phyloP scores from a whole-genome alignment of 2,113 vertebrate genomes.

The Phalacrocorax pelagicus region DNA sequence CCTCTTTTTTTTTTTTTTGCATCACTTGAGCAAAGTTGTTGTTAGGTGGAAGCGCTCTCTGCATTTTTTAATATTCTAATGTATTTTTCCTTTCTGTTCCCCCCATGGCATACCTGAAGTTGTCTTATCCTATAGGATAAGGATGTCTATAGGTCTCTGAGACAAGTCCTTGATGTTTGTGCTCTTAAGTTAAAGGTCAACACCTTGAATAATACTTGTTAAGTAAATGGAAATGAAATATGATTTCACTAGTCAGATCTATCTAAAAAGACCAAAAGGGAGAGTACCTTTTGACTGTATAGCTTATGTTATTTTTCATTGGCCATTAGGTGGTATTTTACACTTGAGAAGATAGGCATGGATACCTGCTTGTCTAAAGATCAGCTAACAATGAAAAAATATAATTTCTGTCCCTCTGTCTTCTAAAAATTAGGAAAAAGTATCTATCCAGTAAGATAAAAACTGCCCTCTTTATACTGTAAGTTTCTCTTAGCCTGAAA shows the following conservation, averaged over 20 bases:
- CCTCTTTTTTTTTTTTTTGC: neutral
- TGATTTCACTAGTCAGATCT: neutral
- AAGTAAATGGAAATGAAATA: neutral
- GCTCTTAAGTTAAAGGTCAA: neutral
- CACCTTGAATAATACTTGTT: neutral
- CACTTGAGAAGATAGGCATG: neutral
- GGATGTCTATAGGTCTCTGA: neutral
- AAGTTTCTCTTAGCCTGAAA: neutral
- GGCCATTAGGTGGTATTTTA: neutral
- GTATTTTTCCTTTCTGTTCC: neutral
- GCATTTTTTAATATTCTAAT: neutral
- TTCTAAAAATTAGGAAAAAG: neutral
- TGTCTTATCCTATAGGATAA: neutral
- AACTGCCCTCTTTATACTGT: neutral
- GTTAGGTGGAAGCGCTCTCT: neutral
- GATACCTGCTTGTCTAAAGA: neutral
- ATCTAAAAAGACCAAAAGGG: neutral
- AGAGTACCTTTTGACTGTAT: neutral
- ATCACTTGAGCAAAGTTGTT: neutral
- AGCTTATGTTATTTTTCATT: neutral
- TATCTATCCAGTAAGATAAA: neutral
- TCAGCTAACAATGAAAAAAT: neutral
- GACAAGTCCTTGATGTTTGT: neutral
- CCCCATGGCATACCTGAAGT: neutral
- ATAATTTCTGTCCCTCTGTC: neutral